Base-by-base conservation (phyloP, 2,797 vertebrate species). In the Iguana delicatissima region DNA sequence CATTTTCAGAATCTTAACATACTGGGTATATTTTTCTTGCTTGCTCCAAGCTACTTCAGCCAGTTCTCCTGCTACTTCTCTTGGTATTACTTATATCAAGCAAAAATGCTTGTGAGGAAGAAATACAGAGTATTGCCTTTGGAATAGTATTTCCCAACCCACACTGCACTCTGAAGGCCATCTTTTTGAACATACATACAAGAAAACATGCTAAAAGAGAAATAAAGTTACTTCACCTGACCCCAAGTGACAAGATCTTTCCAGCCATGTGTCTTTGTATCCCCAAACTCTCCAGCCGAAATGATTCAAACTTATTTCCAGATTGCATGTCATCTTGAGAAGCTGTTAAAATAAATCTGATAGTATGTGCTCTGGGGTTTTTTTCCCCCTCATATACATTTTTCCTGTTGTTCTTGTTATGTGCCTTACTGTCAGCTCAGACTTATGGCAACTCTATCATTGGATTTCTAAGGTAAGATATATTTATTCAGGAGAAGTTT, bases 181-280 rank as follows among this genome's bases (percentile, higher is more conserved):
- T 32, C 18, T 20, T 55, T 92, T 85, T 81, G 55, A 91, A 89
- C 10, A 86, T 20, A 3, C 77, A 82, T 18, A 46, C 35, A 84
- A 89, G 42, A 50, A 88, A 77, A 86, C 57, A 84, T 22, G 16
- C 6, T 82, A 20, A 26, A 76, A 77, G n/a, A 84, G 35, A 77
- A 59, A 42, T 76, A 6, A 26, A 81, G 46, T 89, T 89, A 88
- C 86, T 90, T 82, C 87, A 92, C 20, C 55, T 46, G 73, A 32
- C 29, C 86, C 32, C 87, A 91, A 90, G 57, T 12, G 22, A 86
- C 46, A 92, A 83, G 90, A 84, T 87, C 84, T 9, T 86, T 79
- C 81, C 62, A 89, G 38, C 26, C 83, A n/a, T 29, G 1, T 42
- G 20, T 77, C 38, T 22, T 24, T 4, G 22, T 7, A 8, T 42